Conservation (phyloP, 1,140 invertebrate species). For the Grapholita molesta region DNA sequence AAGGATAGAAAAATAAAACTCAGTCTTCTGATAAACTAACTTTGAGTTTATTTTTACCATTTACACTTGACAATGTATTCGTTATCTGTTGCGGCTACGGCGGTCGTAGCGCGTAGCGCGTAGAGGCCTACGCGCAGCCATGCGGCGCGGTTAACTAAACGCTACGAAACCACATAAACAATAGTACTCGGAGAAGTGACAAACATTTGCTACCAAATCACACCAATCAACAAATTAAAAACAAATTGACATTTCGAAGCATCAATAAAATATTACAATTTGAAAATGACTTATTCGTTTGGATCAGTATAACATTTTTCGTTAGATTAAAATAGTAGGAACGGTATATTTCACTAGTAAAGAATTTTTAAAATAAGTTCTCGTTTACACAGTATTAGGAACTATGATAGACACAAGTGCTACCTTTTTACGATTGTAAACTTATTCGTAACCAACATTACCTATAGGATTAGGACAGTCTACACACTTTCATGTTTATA, state of each 20-base stretch:
- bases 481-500: slow-evolving; percentile 47
- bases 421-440: slow-evolving; percentile 66
- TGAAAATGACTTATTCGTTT: slow-evolving; percentile 20
- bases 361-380: slow-evolving; percentile 72
- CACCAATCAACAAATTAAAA: slow-evolving; percentile 30
- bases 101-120: slow-evolving; percentile 69
- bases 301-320: slow-evolving; percentile 61
- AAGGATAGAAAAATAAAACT: slow-evolving; percentile 63
- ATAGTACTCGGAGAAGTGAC: slow-evolving; percentile 21
- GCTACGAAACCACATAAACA: slow-evolving; percentile 30
- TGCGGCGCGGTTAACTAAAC: slow-evolving; percentile 38
- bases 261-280: slow-evolving; percentile 16
- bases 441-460: slow-evolving; percentile 64
- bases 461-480: slow-evolving; percentile 57
- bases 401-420: slow-evolving; percentile 74
- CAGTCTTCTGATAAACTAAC: slow-evolving; percentile 78
- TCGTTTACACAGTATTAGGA: slow-evolving; percentile 75
- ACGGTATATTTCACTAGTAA: slow-evolving; percentile 76
- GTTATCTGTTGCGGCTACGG: slow-evolving; percentile 75
- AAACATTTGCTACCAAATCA: slow-evolving; percentile 20
- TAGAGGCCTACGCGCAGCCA: slow-evolving; percentile 59
- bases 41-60: slow-evolving; percentile 80
- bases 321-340: slow-evolving; percentile 73
- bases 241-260: slow-evolving; percentile 15
- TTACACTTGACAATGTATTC: slow-evolving; percentile 80